A percentile compares a stretch with the other conserved stretches of the same genome.
Conservation (phyloP, 37 sponge, comb jelly and placozoan genomes). For the Theonella swinhoei region DNA sequence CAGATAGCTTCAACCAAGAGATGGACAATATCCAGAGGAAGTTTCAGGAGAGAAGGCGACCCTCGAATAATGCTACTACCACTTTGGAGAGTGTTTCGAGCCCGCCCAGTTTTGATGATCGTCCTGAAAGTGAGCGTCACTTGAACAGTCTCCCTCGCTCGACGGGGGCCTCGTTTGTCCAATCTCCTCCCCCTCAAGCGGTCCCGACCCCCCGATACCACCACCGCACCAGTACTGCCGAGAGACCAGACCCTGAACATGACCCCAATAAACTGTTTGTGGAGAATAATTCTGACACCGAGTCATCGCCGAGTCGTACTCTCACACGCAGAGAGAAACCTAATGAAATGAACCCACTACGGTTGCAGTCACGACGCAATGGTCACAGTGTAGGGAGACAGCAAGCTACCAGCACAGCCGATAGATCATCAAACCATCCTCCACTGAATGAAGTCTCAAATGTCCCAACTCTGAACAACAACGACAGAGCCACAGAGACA, state of each 20-base stretch:
- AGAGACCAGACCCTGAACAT: not conserved
- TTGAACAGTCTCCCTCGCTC: conserved; percentile 50
- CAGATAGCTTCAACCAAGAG: not conserved
- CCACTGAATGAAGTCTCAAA: not conserved
- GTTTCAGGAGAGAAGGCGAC: conserved; percentile 24
- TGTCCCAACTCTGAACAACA: not conserved
- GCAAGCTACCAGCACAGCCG: not conserved
- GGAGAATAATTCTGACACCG: conserved; percentile 66
- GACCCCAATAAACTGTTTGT: not conserved
- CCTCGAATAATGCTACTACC: not conserved
- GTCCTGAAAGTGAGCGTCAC: conserved; percentile 63
- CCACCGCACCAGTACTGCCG: not conserved
- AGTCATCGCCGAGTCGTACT: conserved; percentile 66
- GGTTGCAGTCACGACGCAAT: not conserved
- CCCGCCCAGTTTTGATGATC: conserved; percentile 38
- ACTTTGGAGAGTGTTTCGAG: conserved; percentile 28
- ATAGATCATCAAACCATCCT: not conserved
- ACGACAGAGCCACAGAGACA: not conserved
- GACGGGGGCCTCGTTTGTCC: not conserved
- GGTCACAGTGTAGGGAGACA: not conserved
- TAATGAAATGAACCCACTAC: not conserved
- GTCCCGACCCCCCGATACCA: not conserved
- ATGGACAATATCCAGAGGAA: conserved; percentile 38
- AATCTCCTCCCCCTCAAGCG: not conserved
- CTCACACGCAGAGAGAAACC: conserved; percentile 25